phyloP scores from a whole-genome alignment of 2,113 vertebrate genomes.

The Chunga burmeisteri region DNA sequence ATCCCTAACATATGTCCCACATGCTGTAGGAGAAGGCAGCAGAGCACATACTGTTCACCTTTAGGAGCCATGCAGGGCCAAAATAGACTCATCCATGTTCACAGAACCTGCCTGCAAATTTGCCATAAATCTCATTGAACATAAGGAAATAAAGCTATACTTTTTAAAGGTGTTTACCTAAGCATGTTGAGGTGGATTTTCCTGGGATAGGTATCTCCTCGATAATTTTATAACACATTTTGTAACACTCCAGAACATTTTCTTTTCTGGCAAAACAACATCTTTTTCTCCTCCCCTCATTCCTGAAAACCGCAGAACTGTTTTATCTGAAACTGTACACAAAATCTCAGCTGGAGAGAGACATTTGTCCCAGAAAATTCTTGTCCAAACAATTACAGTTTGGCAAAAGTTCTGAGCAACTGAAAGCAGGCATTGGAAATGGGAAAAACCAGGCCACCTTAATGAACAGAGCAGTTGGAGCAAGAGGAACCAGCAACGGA shows the following conservation, averaged over 20 bases:
- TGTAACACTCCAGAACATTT: neutral
- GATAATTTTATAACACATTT: neutral
- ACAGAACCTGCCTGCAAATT: neutral
- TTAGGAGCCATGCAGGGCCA: neutral
- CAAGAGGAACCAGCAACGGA: neutral
- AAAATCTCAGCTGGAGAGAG: neutral
- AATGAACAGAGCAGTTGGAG: neutral
- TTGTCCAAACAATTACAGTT: neutral
- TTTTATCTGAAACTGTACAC: neutral
- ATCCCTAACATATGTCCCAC: neutral
- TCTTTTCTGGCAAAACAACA: neutral
- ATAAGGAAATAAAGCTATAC: neutral
- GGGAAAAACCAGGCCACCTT: neutral
- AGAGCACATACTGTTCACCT: neutral
- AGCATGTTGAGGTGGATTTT: neutral
- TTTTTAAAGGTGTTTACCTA: neutral
- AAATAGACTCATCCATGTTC: neutral
- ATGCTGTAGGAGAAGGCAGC: neutral
- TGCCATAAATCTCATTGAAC: neutral
- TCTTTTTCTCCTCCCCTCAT: neutral
- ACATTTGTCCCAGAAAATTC: neutral
- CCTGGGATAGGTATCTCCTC: neutral
- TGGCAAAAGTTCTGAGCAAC: constrained; percentile 24
- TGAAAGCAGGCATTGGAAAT: neutral
- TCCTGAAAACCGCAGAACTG: neutral